Evolutionary conservation across 2,888 invertebrate species (phyloP).

Genomic region (Marasmarcha lunaedactyla): DNA sequence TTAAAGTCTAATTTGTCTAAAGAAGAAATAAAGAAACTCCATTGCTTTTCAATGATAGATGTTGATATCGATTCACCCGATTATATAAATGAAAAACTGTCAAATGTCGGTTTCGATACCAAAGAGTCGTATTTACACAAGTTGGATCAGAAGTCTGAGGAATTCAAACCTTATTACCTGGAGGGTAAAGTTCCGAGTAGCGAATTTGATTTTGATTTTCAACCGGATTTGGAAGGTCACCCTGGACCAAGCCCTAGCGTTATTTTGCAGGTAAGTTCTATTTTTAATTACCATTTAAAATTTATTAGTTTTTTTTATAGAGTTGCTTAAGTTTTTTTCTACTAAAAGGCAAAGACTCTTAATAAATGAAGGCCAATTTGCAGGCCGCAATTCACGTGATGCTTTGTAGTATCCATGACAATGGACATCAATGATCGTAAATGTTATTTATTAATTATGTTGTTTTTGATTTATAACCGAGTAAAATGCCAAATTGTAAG

Average conservation of each 20-base stretch:
- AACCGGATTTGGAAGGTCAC: slow-evolving; percentile 83
- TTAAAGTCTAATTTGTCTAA: slow-evolving; percentile 27
- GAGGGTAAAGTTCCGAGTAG: slow-evolving; percentile 33
- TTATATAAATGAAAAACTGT: slow-evolving; percentile 42
- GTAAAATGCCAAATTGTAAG: too few relatives aligned
- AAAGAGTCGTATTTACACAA: slow-evolving; percentile 36
- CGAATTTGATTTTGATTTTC: slow-evolving; percentile 86
- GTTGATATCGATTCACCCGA: slow-evolving; percentile 41
- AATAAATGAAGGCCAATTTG: too few relatives aligned
- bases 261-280: slow-evolving; percentile 80
- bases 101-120: slow-evolving; percentile 45
- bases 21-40: slow-evolving; percentile 36
- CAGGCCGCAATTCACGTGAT: too few relatives aligned
- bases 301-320: too few relatives aligned
- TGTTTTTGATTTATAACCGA: too few relatives aligned
- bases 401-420: too few relatives aligned
- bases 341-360: too few relatives aligned
- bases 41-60: slow-evolving; percentile 61
- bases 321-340: too few relatives aligned
- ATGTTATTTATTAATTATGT: too few relatives aligned
- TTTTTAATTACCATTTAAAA: too few relatives aligned
- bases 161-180: slow-evolving; percentile 36
- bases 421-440: too few relatives aligned
- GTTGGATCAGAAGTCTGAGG: slow-evolving; percentile 19
- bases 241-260: slow-evolving; percentile 95